These are phyloP conservation scores for Martes martes DNA, from an alignment of 2,113 vertebrate genomes.

Conservation along the genomic window DNA sequence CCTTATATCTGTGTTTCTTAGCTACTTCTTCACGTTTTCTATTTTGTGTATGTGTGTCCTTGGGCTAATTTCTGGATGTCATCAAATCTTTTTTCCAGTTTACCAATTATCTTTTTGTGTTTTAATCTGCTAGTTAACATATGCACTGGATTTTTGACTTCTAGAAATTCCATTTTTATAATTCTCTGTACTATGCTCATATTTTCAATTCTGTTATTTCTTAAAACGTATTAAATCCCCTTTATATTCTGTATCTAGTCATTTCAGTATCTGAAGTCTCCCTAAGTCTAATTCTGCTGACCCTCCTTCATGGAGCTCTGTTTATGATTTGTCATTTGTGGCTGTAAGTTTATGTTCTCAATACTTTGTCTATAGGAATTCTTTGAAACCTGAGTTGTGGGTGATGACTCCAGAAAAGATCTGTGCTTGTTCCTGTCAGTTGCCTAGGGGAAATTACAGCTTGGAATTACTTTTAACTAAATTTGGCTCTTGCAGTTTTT, in stretches of 20 bases:
- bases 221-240: neutral
- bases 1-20: neutral
- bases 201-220: neutral
- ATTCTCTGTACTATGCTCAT: neutral
- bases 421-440: neutral
- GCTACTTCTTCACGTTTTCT: neutral
- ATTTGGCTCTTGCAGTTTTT: neutral
- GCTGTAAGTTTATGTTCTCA: neutral
- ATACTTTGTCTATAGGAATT: neutral
- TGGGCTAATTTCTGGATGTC: neutral
- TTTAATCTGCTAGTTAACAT: neutral
- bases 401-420: neutral
- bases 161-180: neutral
- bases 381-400: constrained; percentile 1
- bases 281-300: neutral
- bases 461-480: constrained; percentile 31
- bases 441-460: neutral
- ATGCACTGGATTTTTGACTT: neutral
- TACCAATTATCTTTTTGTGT: neutral
- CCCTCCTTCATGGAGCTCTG: neutral
- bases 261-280: neutral
- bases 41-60: neutral
- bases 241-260: neutral
- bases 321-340: constrained; percentile 7
- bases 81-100: neutral